Base-by-base conservation (phyloP, 1,140 invertebrate species). In the Halesus radiatus region DNA sequence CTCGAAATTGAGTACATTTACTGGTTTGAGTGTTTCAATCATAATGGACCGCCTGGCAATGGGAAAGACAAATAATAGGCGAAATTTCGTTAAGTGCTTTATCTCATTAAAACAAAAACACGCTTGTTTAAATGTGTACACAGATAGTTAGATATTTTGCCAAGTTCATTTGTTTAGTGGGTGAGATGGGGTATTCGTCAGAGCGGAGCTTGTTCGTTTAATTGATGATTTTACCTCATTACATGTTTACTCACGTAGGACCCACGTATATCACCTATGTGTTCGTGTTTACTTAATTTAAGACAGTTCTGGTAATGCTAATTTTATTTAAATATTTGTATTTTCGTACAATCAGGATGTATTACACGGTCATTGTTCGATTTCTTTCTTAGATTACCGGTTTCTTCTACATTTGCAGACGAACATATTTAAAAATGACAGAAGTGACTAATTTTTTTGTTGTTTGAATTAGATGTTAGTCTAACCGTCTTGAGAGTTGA, bases 1-100 rank as follows among this genome's bases (percentile, higher is more conserved):
- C 23, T 72, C 23, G 13, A 72, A 72, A 52, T 72, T 52, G 68
- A 52, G 45, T 16, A 72, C 53, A 72, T 72, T 72, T 16, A 18
- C 45, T 23, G 32, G 13, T 7, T 20, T 6, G 32, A 72, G 45
- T 52, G 32, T 20, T 72, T 72, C 16, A 50, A 72, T 53, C 26
- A 1, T 45, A 45, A 53, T 72, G 20, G 50, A 70, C 16, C 66
- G 18, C 66, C 66, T 22, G 6, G 32, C 50, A 70, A 70, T 50
- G 37, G 22, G 37, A 50, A 72, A 20, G 18, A 13, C 37, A 72
- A 72, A 72, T 22, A 72, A 8, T 20, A 7, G 16, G 23, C 60
- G 18, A 72, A 50, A 72, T 72, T 50, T 26, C 23, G 20, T 72
- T 23, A 72, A 52, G 62, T 32, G 62, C 45, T 23, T 72, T 72